phyloP scores from a whole-genome alignment of 2,113 vertebrate species.

The Rhineura floridana region DNA sequence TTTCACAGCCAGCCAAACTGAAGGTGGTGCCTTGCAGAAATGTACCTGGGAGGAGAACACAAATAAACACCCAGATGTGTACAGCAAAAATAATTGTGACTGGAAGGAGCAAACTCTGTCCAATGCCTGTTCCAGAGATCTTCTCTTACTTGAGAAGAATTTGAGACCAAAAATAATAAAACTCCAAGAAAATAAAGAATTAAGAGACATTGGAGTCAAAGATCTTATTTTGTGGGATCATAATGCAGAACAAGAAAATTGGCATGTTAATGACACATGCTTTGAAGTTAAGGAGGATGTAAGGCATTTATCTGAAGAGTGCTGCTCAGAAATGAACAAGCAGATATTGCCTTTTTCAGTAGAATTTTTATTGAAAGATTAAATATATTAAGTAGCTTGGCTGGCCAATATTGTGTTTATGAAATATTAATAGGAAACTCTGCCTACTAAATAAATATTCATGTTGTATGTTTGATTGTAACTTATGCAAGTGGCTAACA shows the following conservation, averaged over 20 bases:
- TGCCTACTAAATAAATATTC: not conserved
- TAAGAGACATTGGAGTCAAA: conserved; percentile 37
- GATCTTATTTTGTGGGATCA: conserved; percentile 4
- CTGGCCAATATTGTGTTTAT: not conserved
- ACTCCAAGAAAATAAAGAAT: conserved; percentile 11
- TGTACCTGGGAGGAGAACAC: conserved; percentile 12
- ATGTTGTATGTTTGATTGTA: not conserved
- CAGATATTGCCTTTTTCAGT: conserved; percentile 74
- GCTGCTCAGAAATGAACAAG: conserved; percentile 39
- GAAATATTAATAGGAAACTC: not conserved
- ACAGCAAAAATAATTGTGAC: not conserved
- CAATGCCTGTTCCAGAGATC: not conserved
- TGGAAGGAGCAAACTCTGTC: not conserved
- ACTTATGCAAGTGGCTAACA: not conserved
- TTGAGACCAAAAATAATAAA: conserved; percentile 25
- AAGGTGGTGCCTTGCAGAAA: conserved; percentile 26
- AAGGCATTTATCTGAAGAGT: conserved; percentile 28
- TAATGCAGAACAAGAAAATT: not conserved
- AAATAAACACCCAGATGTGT: not conserved
- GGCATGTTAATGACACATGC: rapidly evolving
- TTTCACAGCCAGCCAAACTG: conserved; percentile 12
- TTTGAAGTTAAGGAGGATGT: conserved; percentile 13
- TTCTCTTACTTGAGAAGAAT: conserved; percentile 25
- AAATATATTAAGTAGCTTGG: conserved; percentile 27
- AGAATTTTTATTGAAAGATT: conserved; percentile 78